These are phyloP conservation scores for Phycodurus eques DNA, from an alignment of 2,113 vertebrate species.

Conservation along the genomic window DNA sequence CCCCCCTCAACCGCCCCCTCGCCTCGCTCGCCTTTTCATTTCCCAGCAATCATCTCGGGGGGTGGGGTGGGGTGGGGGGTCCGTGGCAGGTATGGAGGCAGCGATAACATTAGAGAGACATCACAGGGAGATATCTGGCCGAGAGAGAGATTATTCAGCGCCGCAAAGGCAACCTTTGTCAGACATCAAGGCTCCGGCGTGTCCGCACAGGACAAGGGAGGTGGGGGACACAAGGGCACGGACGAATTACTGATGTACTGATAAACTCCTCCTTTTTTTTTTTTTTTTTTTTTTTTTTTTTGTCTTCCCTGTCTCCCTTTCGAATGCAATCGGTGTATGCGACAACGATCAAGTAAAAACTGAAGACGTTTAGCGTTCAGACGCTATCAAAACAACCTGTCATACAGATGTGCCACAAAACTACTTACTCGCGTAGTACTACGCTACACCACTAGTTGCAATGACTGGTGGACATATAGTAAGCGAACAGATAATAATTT, in stretches of 20 bases:
- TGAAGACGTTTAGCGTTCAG: not conserved
- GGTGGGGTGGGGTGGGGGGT: conserved; percentile 2
- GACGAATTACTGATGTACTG: conserved; percentile 65
- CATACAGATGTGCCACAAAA: not conserved
- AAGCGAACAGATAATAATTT: too few species aligned
- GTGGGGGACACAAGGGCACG: conserved; percentile 48
- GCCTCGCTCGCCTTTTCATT: conserved; percentile 55
- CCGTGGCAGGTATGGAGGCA: conserved; percentile 42
- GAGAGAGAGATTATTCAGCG: conserved; percentile 57
- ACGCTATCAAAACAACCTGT: not conserved
- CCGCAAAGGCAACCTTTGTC: conserved; percentile 54
- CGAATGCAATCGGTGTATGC: not conserved
- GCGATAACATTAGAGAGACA: conserved; percentile 59
- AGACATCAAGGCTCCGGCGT: conserved; percentile 64
- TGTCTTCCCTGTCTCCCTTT: not conserved
- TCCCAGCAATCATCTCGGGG: conserved; percentile 59
- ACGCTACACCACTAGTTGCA: too few species aligned
- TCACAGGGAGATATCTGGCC: conserved; percentile 47
- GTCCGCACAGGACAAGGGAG: conserved; percentile 51
- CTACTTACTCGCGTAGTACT: not conserved
- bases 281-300: not conserved
- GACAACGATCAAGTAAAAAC: not conserved
- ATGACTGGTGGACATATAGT: too few species aligned
- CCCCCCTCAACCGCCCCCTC: not conserved
- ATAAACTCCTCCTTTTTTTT: conserved; percentile 65